Conservation (phyloP, 2,888 invertebrate genomes). For the Pachliopta kotzebuea region DNA sequence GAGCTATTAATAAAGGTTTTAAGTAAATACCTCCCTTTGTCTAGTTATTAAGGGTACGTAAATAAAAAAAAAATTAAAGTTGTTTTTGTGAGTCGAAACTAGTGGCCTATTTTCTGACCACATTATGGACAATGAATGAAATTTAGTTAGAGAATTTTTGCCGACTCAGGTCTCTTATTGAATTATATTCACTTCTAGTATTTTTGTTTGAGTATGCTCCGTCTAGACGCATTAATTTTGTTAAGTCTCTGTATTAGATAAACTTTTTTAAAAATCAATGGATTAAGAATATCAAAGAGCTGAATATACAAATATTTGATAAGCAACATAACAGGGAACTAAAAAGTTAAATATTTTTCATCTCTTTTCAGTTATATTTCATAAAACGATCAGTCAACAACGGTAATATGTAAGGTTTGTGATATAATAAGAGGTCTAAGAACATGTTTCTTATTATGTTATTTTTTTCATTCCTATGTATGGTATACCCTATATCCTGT, state of each 20-base stretch:
- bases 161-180: not conserved
- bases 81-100: not conserved
- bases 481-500: too few species aligned
- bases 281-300: not conserved
- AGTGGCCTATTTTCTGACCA: constrained; percentile 1
- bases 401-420: too few species aligned
- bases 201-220: not conserved
- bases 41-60: not conserved
- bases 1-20: too few species aligned
- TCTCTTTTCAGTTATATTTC: too few species aligned
- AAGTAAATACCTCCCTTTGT: too few species aligned
- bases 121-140: constrained; percentile 4
- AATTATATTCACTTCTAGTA: not conserved
- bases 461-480: too few species aligned
- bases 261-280: not conserved
- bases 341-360: too few species aligned
- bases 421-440: too few species aligned
- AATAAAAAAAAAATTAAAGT: not conserved
- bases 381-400: too few species aligned
- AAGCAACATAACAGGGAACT: too few species aligned
- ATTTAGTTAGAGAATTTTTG: constrained; percentile 3
- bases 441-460: too few species aligned
- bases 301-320: too few species aligned
- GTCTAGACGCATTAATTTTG: constrained; percentile 13
- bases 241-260: not conserved